Evolutionary conservation across 2,113 vertebrate genomes (phyloP).

Genomic region (Etheostoma spectabile): DNA sequence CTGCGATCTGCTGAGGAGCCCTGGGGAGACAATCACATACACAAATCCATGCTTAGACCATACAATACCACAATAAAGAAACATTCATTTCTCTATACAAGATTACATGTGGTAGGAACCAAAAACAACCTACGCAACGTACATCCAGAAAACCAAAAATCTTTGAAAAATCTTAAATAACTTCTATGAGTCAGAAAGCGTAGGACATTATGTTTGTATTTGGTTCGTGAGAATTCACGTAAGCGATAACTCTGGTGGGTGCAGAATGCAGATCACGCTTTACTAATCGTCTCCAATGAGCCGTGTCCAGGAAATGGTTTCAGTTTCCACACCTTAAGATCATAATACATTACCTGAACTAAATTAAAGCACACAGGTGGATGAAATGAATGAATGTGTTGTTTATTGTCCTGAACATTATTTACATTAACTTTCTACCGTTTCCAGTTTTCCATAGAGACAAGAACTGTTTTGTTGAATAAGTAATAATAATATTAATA

Average conservation of each 20-base stretch:
- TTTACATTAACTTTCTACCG: background rate
- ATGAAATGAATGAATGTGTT: background rate
- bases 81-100: background rate
- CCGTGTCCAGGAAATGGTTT: too few species aligned
- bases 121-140: background rate
- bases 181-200: background rate
- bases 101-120: background rate
- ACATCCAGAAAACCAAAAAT: background rate
- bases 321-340: background rate
- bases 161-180: background rate
- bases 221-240: background rate
- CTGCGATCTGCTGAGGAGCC: constrained; percentile 96
- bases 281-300: background rate
- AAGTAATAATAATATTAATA: background rate
- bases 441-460: background rate
- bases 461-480: background rate
- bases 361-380: too few species aligned
- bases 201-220: background rate
- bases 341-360: background rate
- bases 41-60: background rate
- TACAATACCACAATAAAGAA: background rate
- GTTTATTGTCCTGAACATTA: background rate
- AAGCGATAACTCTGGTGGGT: background rate
- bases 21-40: constrained; percentile 68
- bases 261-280: background rate